phyloP scores from a whole-genome alignment of 2,113 vertebrate genomes.

The Dipodomys stephensi region DNA sequence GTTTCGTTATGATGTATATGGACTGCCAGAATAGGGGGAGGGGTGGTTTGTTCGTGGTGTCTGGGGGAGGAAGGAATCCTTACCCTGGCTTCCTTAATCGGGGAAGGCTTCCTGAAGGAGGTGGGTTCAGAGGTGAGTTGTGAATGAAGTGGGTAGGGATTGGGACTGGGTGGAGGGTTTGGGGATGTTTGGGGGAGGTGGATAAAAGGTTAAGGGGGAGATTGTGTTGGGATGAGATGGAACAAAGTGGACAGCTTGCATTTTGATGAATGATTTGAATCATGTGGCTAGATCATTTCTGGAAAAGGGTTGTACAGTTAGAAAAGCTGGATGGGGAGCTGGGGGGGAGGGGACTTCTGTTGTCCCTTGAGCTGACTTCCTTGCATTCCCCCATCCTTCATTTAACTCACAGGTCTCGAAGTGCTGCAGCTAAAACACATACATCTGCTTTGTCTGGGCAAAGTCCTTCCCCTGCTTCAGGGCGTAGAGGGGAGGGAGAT shows the following conservation, averaged over 20 bases:
- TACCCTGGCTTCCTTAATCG: slow-evolving; percentile 83
- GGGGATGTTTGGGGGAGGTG: slow-evolving; percentile 71
- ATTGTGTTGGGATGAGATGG: slow-evolving; percentile 61
- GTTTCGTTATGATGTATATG: slow-evolving; percentile 82
- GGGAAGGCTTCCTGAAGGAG: slow-evolving; percentile 85
- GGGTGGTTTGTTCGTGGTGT: slow-evolving; percentile 80
- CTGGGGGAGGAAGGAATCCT: slow-evolving; percentile 84
- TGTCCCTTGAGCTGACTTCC: slow-evolving; percentile 67
- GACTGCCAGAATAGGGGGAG: slow-evolving; percentile 83
- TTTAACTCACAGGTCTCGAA: slow-evolving; percentile 78
- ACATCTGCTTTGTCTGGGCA: slow-evolving; percentile 67
- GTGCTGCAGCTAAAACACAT: slow-evolving; percentile 77
- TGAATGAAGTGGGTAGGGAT: slow-evolving; percentile 82
- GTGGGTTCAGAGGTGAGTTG: slow-evolving; percentile 85
- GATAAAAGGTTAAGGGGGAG: slow-evolving; percentile 69
- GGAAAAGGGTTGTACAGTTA: slow-evolving; percentile 54
- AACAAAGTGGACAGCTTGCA: slow-evolving; percentile 37
- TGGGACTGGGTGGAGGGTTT: slow-evolving; percentile 77
- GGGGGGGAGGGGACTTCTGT: slow-evolving; percentile 75
- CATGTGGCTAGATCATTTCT: neutral
- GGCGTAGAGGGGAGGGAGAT: slow-evolving; percentile 75
- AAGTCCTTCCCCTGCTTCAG: slow-evolving; percentile 74
- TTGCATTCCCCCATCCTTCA: slow-evolving; percentile 42
- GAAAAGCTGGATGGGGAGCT: slow-evolving; percentile 48
- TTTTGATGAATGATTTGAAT: slow-evolving; percentile 56